Conservation (phyloP, 2,797 vertebrate species). For the Sebastes iracundus region DNA sequence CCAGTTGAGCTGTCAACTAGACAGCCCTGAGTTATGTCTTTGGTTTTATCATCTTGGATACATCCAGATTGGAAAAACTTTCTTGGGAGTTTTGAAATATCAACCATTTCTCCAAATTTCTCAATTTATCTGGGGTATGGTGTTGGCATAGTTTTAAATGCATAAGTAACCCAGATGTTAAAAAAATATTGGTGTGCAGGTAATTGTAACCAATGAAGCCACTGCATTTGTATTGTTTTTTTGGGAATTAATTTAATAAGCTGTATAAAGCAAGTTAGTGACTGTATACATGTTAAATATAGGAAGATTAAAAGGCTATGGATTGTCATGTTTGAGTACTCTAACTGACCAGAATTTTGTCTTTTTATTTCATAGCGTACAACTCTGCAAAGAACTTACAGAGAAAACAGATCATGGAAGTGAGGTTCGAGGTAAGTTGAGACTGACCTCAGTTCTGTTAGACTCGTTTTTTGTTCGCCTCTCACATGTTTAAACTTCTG, state of each 20-base stretch:
- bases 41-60: background rate
- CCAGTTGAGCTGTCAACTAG: background rate
- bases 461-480: background rate
- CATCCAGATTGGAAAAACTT: background rate
- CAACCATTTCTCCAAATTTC: background rate
- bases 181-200: background rate
- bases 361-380: conserved; percentile 83
- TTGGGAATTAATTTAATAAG: background rate
- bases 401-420: conserved; percentile 89
- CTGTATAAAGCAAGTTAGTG: background rate
- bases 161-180: background rate
- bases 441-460: background rate
- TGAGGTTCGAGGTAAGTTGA: conserved; percentile 88
- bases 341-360: conserved; percentile 10
- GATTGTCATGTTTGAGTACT: background rate
- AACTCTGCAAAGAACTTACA: conserved; percentile 92
- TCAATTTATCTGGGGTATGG: background rate
- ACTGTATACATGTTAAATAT: background rate
- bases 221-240: background rate
- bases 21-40: background rate
- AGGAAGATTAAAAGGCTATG: background rate
- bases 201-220: background rate
- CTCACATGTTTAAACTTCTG: background rate
- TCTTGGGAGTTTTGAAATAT: background rate
- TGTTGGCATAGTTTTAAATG: background rate